Evolutionary conservation across 1,140 invertebrate genomes (phyloP), one percentile per base, ranked within the genome.

Genomic region (Trichonephila inaurata): DNA sequence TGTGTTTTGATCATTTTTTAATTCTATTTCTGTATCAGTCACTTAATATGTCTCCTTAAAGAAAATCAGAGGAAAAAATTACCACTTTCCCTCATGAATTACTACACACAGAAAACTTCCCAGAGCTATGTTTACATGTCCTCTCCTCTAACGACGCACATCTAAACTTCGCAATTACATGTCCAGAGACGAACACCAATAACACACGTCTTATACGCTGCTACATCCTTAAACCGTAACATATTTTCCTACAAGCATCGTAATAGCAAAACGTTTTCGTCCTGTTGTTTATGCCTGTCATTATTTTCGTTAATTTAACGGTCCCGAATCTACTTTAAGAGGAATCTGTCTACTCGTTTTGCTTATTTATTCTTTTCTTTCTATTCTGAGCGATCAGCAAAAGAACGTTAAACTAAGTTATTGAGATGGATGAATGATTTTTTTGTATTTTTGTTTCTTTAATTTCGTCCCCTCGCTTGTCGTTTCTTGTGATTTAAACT

Each of bases 301-400:
- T 87, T 87, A 87, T 62, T 87, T 87, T 64, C 24, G 61, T 87
- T 87, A 87, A 87, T 87, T 87, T 64, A 87, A 87, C 58, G 85
- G 28, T 8, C n/a, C 51, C 44, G 85, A 87, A 87, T 87, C 60
- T 87, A 62, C 61, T 87, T 87, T 64, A 61, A 28, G 33, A n/a
- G 61, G 44, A n/a, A 51, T 51, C 51, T 51, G 51, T 51, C 51
- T 64, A 87, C 28, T 87, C 61, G 14, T 64, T 62, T 33, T 85
- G 5, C 19, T 16, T 58, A 51, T 58, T 51, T 21, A 21, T 85
- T 85, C 24, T 24, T 28, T 61, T 24, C 62, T 64, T 87, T 12
- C 60, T 21, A 51, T 51, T 16, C 62, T 87, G 85, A 62, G 85
- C 18, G 33, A 87, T 87, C 62, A 60, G 85, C 24, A 33, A n/a